Conservation (phyloP, 2,888 invertebrate genomes). For the Synergus itoensis region DNA sequence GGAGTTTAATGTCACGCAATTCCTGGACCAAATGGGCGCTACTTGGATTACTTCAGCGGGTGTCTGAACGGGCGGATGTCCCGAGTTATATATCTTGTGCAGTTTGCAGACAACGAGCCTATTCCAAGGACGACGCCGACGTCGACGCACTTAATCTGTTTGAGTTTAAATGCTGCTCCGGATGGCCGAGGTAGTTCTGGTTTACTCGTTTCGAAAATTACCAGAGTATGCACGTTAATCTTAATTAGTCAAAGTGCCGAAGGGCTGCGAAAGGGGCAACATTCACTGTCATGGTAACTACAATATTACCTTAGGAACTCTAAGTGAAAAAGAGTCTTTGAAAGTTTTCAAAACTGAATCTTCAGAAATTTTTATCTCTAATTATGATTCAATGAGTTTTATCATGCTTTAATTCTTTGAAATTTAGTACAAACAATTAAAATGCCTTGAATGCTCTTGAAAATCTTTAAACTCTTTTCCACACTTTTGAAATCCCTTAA, state of each 20-base stretch:
- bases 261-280: conserved; percentile 47
- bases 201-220: conserved; percentile 55
- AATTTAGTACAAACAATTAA: no score
- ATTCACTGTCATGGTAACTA: neutral
- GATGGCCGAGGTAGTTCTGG: conserved; percentile 55
- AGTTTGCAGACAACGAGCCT: conserved; percentile 62
- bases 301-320: neutral
- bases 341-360: no score
- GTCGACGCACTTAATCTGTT: conserved; percentile 51
- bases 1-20: conserved; percentile 76
- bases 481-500: no score
- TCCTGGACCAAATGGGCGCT: conserved; percentile 65
- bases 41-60: conserved; percentile 52
- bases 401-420: no score
- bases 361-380: no score
- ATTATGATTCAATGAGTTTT: no score
- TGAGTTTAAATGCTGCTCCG: conserved; percentile 58
- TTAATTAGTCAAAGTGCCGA: conserved; percentile 64
- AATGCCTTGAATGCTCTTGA: no score
- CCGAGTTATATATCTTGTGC: conserved; percentile 54
- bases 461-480: no score
- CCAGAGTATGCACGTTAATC: conserved; percentile 59
- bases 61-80: conserved; percentile 50
- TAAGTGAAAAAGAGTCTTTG: no score
- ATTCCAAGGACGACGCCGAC: conserved; percentile 47